A percentile compares a stretch with the other conserved stretches of the same genome.
These are phyloP conservation scores for Eolophus roseicapilla DNA, from an alignment of 2,113 vertebrate species.

Conservation along the genomic window DNA sequence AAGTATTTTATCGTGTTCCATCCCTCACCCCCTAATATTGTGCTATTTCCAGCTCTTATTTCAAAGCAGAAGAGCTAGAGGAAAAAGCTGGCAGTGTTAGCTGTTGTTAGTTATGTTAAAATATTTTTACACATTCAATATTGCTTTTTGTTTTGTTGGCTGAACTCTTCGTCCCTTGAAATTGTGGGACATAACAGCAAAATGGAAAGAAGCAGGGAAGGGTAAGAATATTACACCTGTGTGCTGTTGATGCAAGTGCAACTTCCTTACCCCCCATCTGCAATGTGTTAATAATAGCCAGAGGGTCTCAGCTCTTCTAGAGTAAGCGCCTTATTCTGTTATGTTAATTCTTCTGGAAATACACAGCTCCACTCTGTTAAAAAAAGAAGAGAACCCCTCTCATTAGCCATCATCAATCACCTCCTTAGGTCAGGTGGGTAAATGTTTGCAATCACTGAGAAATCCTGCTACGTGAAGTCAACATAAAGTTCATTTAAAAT, in stretches of 20 bases:
- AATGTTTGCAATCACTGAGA: background rate
- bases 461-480: background rate
- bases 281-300: background rate
- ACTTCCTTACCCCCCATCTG: background rate
- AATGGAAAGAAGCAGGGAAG: background rate
- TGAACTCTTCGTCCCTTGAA: background rate
- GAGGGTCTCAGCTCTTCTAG: background rate
- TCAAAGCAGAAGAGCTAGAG: background rate
- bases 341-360: background rate
- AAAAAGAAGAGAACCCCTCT: background rate
- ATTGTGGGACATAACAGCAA: background rate
- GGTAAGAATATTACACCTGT: background rate
- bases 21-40: fast-evolving
- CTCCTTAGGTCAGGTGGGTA: background rate
- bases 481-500: background rate
- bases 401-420: background rate
- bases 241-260: background rate
- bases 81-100: background rate
- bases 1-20: background rate
- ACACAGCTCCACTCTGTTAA: background rate
- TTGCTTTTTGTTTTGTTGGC: background rate
- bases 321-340: background rate
- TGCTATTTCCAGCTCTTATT: background rate
- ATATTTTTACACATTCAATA: background rate
- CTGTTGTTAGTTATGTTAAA: background rate